phyloP scores from a whole-genome alignment of 2,888 invertebrate genomes.

The Oxycera nigricornis region DNA sequence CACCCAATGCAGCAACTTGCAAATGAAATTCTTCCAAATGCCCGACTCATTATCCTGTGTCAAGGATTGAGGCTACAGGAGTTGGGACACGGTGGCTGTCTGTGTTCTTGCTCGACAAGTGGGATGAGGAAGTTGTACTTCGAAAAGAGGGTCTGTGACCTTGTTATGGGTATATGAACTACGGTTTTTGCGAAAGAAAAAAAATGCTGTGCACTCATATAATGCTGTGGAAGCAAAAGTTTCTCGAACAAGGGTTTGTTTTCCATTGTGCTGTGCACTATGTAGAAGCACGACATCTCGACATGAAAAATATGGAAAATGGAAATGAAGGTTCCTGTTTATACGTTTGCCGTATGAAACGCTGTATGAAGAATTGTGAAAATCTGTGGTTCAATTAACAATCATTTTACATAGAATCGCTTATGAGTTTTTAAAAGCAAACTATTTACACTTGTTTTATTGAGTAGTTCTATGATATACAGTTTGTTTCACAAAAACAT shows the following conservation, averaged over 20 bases:
- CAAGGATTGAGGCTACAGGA: background rate
- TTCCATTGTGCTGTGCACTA: no score
- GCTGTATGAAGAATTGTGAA: no score
- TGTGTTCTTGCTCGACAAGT: background rate
- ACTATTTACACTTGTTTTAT: no score
- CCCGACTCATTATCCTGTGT: slow-evolving; percentile 7
- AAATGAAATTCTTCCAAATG: background rate
- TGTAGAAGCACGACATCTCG: no score
- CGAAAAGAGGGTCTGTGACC: slow-evolving; percentile 33
- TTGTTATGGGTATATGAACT: slow-evolving; percentile 22
- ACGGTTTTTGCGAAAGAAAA: slow-evolving; percentile 13
- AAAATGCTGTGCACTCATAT: background rate
- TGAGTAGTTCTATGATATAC: no score
- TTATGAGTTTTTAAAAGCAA: no score
- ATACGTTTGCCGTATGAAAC: no score
- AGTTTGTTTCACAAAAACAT: no score
- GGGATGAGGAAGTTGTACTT: slow-evolving; percentile 14
- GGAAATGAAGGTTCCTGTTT: no score
- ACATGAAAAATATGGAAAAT: no score
- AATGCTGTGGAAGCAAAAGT: slow-evolving; percentile 6
- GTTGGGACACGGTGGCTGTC: background rate
- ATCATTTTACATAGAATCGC: no score
- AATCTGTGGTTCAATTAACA: no score
- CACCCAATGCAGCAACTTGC: slow-evolving; percentile 8
- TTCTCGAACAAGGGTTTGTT: slow-evolving; percentile 8